Evolutionary conservation across 2,113 vertebrate species (phyloP).

Genomic region (Pelecanus crispus): DNA sequence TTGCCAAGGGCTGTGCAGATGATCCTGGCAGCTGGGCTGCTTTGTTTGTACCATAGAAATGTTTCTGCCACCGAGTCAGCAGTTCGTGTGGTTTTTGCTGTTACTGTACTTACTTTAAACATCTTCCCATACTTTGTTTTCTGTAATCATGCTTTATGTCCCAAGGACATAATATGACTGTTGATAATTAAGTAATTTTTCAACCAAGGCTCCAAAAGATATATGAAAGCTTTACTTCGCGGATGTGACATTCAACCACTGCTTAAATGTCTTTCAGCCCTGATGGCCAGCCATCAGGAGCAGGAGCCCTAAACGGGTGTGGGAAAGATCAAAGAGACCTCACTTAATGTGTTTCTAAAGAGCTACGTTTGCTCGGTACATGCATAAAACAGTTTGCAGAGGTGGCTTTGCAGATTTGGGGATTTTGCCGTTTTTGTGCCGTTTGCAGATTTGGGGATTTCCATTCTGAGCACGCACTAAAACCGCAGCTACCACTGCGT

Average conservation of each 20-base stretch:
- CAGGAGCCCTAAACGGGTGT: background rate
- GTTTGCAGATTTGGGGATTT: background rate
- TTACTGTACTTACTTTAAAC: background rate
- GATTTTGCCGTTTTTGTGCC: background rate
- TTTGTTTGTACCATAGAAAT: background rate
- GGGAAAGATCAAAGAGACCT: background rate
- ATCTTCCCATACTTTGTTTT: background rate
- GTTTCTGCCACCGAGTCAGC: background rate
- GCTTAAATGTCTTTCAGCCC: background rate
- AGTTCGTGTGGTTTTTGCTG: background rate
- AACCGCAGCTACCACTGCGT: accelerated
- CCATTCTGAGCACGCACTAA: background rate
- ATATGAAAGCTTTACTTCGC: background rate
- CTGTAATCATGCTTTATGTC: background rate
- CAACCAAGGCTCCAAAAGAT: background rate
- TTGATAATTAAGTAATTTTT: background rate
- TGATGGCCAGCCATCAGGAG: background rate
- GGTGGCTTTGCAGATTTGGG: background rate
- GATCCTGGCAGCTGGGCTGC: background rate
- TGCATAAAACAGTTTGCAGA: background rate
- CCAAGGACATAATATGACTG: background rate
- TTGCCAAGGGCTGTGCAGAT: background rate
- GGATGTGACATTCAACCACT: background rate
- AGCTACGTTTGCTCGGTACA: accelerated
- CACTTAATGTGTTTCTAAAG: background rate